Conservation (phyloP, 2,797 vertebrate species). For the Melanotaenia maccullochi region DNA sequence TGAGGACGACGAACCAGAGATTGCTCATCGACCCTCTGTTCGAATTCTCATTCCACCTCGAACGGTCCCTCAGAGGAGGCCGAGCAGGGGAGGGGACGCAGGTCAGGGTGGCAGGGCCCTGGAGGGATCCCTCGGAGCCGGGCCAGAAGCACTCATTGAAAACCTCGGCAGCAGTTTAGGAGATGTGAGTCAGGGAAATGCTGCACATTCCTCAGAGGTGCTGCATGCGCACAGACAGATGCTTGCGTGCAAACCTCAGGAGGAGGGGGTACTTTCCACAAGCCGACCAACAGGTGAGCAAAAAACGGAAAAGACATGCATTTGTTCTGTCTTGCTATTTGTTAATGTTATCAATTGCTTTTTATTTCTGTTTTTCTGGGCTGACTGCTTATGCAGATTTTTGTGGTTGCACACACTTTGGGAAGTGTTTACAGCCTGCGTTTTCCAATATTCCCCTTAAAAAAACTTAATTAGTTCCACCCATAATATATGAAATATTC, state of each 20-base stretch:
- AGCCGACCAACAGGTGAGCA: conserved; percentile 84
- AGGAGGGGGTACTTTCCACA: conserved; percentile 79
- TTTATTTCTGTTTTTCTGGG: conserved; percentile 2
- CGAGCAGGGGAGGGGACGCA: conserved; percentile 54
- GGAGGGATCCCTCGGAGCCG: conserved; percentile 10
- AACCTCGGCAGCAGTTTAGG: conserved; percentile 31
- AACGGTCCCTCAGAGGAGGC: conserved; percentile 53
- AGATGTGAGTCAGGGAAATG: conserved; percentile 72
- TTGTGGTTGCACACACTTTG: conserved; percentile 26
- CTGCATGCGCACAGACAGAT: conserved; percentile 81
- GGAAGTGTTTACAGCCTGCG: conserved; percentile 47
- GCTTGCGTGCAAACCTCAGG: conserved; percentile 80
- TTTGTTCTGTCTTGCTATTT: conserved; percentile 18
- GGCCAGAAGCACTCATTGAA: conserved; percentile 58
- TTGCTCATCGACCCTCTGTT: conserved; percentile 32
- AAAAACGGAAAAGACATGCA: conserved; percentile 11
- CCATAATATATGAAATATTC: not conserved
- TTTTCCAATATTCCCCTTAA: conserved; percentile 45
- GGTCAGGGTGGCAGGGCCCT: conserved; percentile 18
- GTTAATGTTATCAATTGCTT: conserved; percentile 2
- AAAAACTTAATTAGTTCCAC: conserved; percentile 12
- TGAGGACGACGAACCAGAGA: conserved; percentile 88
- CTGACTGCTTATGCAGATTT: not conserved
- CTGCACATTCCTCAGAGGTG: conserved; percentile 76
- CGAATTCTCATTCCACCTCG: conserved; percentile 50